Conservation (phyloP, 2,797 vertebrate species). For the Rhynchonycteris naso region DNA sequence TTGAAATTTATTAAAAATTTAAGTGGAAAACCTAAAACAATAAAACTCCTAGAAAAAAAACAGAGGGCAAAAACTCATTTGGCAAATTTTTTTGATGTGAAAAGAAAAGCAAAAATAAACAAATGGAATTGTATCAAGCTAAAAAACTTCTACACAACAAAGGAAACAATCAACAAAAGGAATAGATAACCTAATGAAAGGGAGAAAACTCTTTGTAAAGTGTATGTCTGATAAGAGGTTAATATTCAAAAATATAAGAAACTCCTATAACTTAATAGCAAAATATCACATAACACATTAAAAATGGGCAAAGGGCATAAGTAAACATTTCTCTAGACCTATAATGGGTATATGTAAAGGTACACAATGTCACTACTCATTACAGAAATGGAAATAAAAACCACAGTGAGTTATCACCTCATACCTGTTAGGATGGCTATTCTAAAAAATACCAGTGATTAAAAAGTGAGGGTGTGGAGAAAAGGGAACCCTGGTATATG, state of each 20-base stretch:
- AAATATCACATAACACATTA: neutral
- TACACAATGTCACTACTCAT: neutral
- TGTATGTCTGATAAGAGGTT: neutral
- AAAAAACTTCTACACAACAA: neutral
- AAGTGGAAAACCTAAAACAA: neutral
- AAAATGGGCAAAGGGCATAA: neutral
- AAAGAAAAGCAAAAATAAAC: neutral
- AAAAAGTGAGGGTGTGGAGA: neutral
- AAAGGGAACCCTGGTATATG: neutral
- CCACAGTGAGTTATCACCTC: neutral
- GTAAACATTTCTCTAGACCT: neutral
- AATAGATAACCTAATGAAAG: neutral
- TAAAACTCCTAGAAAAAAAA: neutral
- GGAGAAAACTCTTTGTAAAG: neutral
- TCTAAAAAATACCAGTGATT: neutral
- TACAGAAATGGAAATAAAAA: neutral
- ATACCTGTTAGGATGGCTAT: neutral
- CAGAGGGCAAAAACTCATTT: neutral
- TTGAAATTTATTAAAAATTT: neutral
- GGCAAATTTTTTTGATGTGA: neutral
- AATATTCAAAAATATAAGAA: neutral
- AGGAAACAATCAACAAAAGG: neutral
- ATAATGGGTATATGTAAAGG: neutral
- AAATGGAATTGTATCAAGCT: neutral
- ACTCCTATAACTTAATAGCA: neutral